Evolutionary conservation across 1,140 invertebrate genomes (phyloP), one percentile per base, ranked within the genome.

Genomic region (Homarus americanus): DNA sequence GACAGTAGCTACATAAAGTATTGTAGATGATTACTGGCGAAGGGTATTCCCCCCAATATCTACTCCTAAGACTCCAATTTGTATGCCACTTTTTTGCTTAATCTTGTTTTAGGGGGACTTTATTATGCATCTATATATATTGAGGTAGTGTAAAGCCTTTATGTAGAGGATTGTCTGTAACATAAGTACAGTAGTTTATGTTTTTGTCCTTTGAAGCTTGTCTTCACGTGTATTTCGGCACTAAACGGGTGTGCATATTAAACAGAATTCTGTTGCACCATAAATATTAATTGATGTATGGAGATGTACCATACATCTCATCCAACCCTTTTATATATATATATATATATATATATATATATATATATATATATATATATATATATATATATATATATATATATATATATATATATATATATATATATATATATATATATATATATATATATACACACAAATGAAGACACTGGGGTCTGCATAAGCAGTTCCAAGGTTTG

Each of bases 321-420:
- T 20, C 53, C 12, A 4, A 15, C 20, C 24, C 1, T 58, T 58
- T 20, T 49, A 49, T 49, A 49, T 49, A 49, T 49, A 49, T 49
- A 49, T 49, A 49, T 49, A 82, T 63, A 63, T 58, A 82, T 82
- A 82, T 82, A 58, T 82, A 82, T 82, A 63, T 9, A 58, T 82
- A 82, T 58, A 36, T 82, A 58, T 53, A 58, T 63, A 38, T 82
- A 38, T 63, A 82, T 63, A 49, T 66, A 66, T 66, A 82, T 66
- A 66, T 66, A 17, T 66, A 82, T 66, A 32, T 36, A 66, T 82
- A 58, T 82, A 63, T 66, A 63, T 82, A 20, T 82, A 82, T 82
- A 82, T 82, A 82, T 82, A 63, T 82, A 36, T 82, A 63, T 82
- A 15, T 82, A 1, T 38, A 63, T 34, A 32, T 63, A 82, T 63